Base-by-base conservation (phyloP, 2,113 vertebrate genomes). In the Oceanites oceanicus region DNA sequence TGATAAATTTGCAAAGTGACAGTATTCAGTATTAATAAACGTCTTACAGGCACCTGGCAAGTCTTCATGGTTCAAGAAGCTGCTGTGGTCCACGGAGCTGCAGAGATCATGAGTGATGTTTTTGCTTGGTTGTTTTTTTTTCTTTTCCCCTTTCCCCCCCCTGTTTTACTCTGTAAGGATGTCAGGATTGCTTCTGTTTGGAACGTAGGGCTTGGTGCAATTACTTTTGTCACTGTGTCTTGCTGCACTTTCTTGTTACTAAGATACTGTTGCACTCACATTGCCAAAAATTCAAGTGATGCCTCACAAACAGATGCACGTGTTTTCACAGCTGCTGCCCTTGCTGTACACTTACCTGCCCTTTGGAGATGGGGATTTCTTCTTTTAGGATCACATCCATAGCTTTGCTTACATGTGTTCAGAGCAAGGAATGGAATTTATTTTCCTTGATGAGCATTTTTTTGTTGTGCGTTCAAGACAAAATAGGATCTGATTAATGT, bases 91-190 rank as follows among this genome's bases (percentile, higher is more conserved):
- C 2, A 3, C 30, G 1, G 23, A 58, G 58, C 92, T 62, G 53
- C 40, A 56, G 66, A 44, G n/a, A 29, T 59, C 23, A 44, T 23
- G 25, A 71, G 21, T 13, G 30, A 15, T 50, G 40, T 2, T 42
- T 88, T 62, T 13, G 5, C 21, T 55, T 29, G 14, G 11, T 40
- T 36, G 27, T 15, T n/a, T 15, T 53, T 15, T 63, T 44, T 73
- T 13, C 5, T 58, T 72, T 55, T 42, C 10, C 1, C 6, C 3
- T 27, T 36, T 6, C 0, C 0, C 3, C 17, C 11, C n/a, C 15
- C 15, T 3, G 1, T 56, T 80, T 53, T 49, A 30, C 21, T 79
- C 26, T 20, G 7, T 18, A 16, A 52, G 40, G 16, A 23, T 49
- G 22, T 63, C n/a, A 44, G 55, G 47, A 47, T 88, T 56, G 27